phyloP scores from a whole-genome alignment of 2,888 invertebrate species.

The Xylota segnis region DNA sequence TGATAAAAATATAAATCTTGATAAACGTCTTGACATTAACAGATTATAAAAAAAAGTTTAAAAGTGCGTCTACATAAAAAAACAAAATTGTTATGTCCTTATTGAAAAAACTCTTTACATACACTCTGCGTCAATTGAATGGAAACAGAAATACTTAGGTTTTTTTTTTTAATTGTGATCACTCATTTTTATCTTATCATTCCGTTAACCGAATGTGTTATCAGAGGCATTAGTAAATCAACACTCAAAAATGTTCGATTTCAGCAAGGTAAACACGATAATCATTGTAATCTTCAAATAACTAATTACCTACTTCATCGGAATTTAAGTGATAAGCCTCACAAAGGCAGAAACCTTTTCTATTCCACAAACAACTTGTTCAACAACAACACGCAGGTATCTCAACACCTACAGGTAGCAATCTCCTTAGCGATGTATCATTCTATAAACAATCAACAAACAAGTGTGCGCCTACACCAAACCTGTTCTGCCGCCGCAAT shows the following conservation, averaged over 20 bases:
- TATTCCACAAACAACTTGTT: not conserved
- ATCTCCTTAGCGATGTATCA: conserved; percentile 5
- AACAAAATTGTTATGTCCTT: too few species aligned
- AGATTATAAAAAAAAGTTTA: too few species aligned
- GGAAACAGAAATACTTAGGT: too few species aligned
- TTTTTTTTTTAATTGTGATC: too few species aligned
- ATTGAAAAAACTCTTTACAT: too few species aligned
- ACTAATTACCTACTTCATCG: not conserved
- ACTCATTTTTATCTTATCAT: too few species aligned
- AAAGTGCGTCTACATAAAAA: too few species aligned
- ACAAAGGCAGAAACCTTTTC: not conserved
- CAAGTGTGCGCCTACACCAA: conserved; percentile 36
- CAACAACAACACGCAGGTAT: not conserved
- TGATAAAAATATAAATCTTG: too few species aligned
- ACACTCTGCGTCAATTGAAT: too few species aligned
- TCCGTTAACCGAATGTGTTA: too few species aligned
- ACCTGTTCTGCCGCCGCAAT: conserved; percentile 1
- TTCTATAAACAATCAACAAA: conserved; percentile 45
- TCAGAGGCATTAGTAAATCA: not conserved
- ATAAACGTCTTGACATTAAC: too few species aligned
- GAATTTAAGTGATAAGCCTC: conserved; percentile 4
- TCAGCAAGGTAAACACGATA: conserved; percentile 6
- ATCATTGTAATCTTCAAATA: conserved; percentile 2
- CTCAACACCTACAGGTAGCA: not conserved
- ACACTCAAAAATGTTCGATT: not conserved